phyloP scores from a whole-genome alignment of 1,140 invertebrate species.

The fruit fly (Drosophila melanogaster) region DNA sequence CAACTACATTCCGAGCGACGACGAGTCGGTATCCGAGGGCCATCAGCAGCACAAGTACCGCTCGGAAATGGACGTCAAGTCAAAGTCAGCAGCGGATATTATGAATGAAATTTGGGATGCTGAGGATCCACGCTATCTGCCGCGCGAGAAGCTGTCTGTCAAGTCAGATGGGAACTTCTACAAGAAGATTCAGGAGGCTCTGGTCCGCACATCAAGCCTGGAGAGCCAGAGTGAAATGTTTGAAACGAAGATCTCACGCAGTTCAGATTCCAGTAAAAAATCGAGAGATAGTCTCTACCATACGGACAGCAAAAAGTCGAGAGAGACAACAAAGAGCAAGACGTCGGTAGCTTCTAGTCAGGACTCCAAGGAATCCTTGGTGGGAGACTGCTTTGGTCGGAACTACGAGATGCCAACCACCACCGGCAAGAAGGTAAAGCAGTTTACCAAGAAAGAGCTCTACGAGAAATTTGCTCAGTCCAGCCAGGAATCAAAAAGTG shows the following conservation, averaged over 20 bases:
- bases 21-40: slow-evolving; percentile 86
- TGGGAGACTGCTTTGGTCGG: slow-evolving; percentile 74
- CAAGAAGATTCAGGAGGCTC: slow-evolving; percentile 87
- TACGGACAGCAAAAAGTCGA: slow-evolving; percentile 87
- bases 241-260: slow-evolving; percentile 87
- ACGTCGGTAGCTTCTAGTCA: slow-evolving; percentile 88
- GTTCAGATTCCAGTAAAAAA: slow-evolving; percentile 88
- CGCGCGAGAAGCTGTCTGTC: slow-evolving; percentile 88
- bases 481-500: slow-evolving; percentile 88
- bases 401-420: slow-evolving; percentile 84
- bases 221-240: slow-evolving; percentile 89
- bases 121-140: slow-evolving; percentile 88
- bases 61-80: slow-evolving; percentile 85
- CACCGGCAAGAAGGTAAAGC: slow-evolving; percentile 79
- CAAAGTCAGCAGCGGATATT: slow-evolving; percentile 86
- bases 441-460: slow-evolving; percentile 76
- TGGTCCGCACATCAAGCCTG: slow-evolving; percentile 88
- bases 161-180: slow-evolving; percentile 89
- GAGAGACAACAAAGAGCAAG: slow-evolving; percentile 87
- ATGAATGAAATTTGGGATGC: slow-evolving; percentile 87
- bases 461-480: slow-evolving; percentile 86
- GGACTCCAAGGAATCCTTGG: slow-evolving; percentile 86
- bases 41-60: slow-evolving; percentile 84
- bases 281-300: slow-evolving; percentile 87
- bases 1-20: slow-evolving; percentile 88